Percentiles rank a stretch among this genome's conserved stretches.
Conservation (phyloP, 2,888 invertebrate species). For the Nemurella pictetii region DNA sequence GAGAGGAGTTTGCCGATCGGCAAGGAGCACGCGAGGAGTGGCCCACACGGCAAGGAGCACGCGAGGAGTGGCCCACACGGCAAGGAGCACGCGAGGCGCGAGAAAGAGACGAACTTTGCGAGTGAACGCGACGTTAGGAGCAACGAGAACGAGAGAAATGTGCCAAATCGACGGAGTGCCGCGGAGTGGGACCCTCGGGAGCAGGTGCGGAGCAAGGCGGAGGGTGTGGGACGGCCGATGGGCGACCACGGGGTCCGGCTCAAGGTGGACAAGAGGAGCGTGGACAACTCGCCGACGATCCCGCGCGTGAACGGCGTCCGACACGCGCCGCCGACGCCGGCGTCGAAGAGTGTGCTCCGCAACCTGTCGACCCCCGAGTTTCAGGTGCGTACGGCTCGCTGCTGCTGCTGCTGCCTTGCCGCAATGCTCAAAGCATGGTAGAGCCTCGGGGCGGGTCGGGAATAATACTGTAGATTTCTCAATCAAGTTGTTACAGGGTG, state of each 20-base stretch:
- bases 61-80: constrained; percentile 35
- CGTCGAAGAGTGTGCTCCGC: constrained; percentile 48
- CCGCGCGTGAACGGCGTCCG: constrained; percentile 10
- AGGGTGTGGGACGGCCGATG: neutral
- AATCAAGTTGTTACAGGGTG: too few species aligned
- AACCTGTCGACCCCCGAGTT: constrained; percentile 58
- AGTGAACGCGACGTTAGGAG: neutral
- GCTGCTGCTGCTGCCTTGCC: too few species aligned
- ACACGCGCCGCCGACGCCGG: constrained; percentile 23
- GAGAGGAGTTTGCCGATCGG: constrained; percentile 41
- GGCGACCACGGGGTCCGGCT: neutral
- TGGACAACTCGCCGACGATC: neutral
- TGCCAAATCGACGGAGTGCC: neutral
- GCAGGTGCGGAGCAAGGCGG: neutral
- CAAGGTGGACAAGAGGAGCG: constrained; percentile 17
- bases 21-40: constrained; percentile 41
- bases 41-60: constrained; percentile 41
- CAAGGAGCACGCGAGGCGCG: constrained; percentile 1
- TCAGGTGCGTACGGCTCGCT: too few species aligned
- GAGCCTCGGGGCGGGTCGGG: too few species aligned
- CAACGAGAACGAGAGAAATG: constrained; percentile 16
- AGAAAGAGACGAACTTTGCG: neutral
- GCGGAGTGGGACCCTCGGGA: neutral
- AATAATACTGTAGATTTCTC: too few species aligned
- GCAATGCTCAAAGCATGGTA: too few species aligned